These are phyloP conservation scores for Mermis nigrescens DNA, from an alignment of 2,888 invertebrate genomes.

Conservation along the genomic window DNA sequence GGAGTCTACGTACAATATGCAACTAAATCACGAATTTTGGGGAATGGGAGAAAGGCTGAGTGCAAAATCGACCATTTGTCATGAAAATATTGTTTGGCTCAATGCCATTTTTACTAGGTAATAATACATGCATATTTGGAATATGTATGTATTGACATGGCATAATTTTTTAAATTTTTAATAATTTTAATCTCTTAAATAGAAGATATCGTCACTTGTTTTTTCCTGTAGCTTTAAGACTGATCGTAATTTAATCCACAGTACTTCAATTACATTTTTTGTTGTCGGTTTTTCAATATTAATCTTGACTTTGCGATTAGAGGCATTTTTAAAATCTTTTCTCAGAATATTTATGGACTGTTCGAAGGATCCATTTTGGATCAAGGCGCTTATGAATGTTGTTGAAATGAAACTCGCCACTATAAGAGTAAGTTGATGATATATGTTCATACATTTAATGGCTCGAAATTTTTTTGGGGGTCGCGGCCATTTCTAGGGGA, in stretches of 20 bases:
- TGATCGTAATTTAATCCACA: no score
- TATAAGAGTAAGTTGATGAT: conserved; percentile 47
- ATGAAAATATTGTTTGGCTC: not conserved
- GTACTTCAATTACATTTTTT: no score
- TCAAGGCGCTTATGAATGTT: conserved; percentile 49
- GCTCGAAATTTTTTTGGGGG: conserved; percentile 1
- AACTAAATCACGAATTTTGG: not conserved
- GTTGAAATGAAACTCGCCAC: conserved; percentile 67
- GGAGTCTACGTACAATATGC: not conserved
- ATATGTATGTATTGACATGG: not conserved
- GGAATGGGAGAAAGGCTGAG: not conserved
- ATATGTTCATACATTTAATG: not conserved
- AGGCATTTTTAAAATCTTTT: conserved; percentile 12
- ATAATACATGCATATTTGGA: not conserved
- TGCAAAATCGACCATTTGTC: not conserved
- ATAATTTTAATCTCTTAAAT: no score
- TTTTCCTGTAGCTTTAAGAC: no score
- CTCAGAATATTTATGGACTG: conserved; percentile 57
- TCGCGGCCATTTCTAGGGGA: no score
- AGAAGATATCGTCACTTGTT: no score
- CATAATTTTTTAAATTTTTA: no score
- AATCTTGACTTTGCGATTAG: no score
- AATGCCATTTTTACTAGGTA: not conserved
- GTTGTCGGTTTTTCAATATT: no score
- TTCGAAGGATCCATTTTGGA: conserved; percentile 51